These are phyloP conservation scores for Hedychridium roseum DNA, from an alignment of 2,888 invertebrate species.

Conservation along the genomic window DNA sequence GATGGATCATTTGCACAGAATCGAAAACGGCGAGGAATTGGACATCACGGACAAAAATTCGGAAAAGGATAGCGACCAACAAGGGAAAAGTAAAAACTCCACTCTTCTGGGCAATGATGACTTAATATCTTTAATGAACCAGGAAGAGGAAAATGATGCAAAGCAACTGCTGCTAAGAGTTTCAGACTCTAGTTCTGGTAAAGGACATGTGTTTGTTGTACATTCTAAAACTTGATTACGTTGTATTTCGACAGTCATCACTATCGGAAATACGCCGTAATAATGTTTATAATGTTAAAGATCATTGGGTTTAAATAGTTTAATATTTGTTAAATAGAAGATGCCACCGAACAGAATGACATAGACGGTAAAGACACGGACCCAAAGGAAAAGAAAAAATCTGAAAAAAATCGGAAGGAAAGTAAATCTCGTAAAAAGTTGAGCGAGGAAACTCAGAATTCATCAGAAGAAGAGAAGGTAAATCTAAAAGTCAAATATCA, in stretches of 20 bases:
- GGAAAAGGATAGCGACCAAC: constrained; percentile 12
- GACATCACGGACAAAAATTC: constrained; percentile 10
- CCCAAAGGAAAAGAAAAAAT: constrained; percentile 2
- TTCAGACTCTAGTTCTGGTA: constrained; percentile 31
- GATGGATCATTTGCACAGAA: constrained; percentile 45
- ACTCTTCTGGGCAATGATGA: constrained; percentile 15
- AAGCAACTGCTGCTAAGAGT: constrained; percentile 26
- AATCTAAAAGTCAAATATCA: not conserved
- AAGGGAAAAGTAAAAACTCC: not conserved
- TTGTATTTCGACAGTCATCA: not conserved
- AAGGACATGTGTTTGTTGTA: too few species aligned
- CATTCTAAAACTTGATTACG: too few species aligned
- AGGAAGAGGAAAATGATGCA: constrained; percentile 25
- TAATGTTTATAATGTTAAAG: too few species aligned
- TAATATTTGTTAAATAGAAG: constrained; percentile 2
- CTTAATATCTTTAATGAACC: constrained; percentile 9
- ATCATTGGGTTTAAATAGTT: too few species aligned
- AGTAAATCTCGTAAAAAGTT: constrained; percentile 10
- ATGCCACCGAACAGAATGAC: constrained; percentile 1
- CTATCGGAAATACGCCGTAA: not conserved
- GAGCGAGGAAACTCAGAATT: not conserved
- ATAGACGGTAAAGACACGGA: constrained; percentile 5
- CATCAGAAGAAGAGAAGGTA: constrained; percentile 1
- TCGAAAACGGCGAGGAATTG: constrained; percentile 30
- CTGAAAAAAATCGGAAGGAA: constrained; percentile 9